These are phyloP conservation scores for Tetropium fuscum DNA, from an alignment of 2,888 invertebrate genomes.

Conservation along the genomic window DNA sequence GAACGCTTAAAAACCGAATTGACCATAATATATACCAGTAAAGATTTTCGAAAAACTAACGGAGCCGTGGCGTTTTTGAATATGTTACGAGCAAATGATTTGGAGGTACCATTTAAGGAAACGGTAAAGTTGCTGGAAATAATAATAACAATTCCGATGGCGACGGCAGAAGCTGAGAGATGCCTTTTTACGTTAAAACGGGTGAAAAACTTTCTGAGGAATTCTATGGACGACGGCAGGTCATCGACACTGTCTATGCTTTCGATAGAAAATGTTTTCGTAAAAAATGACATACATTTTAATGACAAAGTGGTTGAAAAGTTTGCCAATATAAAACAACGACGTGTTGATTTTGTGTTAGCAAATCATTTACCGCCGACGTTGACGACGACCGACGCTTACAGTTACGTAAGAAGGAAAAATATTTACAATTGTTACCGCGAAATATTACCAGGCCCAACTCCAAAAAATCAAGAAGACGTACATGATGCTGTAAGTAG, in stretches of 20 bases:
- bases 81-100: conserved; percentile 5
- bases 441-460: no score
- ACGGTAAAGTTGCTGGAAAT: conserved; percentile 10
- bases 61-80: conserved; percentile 8
- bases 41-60: background rate
- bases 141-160: conserved; percentile 10
- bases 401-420: no score
- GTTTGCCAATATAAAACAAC: conserved; percentile 15
- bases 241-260: conserved; percentile 4
- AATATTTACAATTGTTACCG: no score
- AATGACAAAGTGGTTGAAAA: conserved; percentile 17
- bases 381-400: no score
- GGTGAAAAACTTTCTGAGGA: conserved; percentile 11
- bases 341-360: background rate
- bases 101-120: conserved; percentile 3
- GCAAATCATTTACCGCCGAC: no score
- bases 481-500: no score
- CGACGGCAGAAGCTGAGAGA: conserved; percentile 3
- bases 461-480: no score
- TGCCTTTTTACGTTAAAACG: conserved; percentile 7
- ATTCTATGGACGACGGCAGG: conserved; percentile 7
- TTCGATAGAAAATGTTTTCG: conserved; percentile 9
- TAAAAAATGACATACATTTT: conserved; percentile 8
- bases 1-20: conserved; percentile 10
- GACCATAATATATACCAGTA: conserved; percentile 1